These are phyloP conservation scores for Mongoloraphidia duomilia DNA, from an alignment of 2,888 invertebrate genomes.

Conservation along the genomic window DNA sequence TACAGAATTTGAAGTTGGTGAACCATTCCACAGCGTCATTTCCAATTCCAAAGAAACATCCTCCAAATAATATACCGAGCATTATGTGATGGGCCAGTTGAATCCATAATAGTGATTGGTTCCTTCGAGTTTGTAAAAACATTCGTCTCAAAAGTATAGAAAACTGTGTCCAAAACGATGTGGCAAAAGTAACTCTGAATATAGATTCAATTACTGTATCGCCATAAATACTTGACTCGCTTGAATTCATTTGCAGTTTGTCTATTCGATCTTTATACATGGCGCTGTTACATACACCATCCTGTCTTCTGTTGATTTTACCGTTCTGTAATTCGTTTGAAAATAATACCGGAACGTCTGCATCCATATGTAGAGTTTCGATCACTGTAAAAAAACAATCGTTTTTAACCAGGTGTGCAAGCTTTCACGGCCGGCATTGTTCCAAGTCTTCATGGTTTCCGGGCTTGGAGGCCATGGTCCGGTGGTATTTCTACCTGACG, in stretches of 20 bases:
- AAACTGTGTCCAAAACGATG: constrained; percentile 39
- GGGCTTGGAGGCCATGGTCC: no score
- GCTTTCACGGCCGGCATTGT: no score
- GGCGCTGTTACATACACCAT: constrained; percentile 6
- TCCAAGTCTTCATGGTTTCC: no score
- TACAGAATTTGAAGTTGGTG: constrained; percentile 44
- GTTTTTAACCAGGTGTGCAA: no score
- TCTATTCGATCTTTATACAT: constrained; percentile 8
- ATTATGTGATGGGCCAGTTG: constrained; percentile 40
- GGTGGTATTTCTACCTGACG: no score
- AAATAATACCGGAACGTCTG: constrained; percentile 22
- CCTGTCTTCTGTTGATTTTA: constrained; percentile 21
- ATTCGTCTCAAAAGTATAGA: constrained; percentile 36
- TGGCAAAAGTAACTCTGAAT: constrained; percentile 36
- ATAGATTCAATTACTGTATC: constrained; percentile 10
- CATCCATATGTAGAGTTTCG: constrained; percentile 26
- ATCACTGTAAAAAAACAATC: constrained; percentile 26
- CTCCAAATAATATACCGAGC: constrained; percentile 38
- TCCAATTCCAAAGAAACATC: constrained; percentile 41
- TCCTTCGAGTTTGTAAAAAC: constrained; percentile 38
- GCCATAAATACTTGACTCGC: background rate
- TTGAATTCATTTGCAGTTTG: background rate
- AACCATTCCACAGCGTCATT: constrained; percentile 39
- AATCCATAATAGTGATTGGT: constrained; percentile 35
- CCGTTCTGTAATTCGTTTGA: constrained; percentile 28